Base-by-base conservation (phyloP, 2,888 invertebrate genomes). In the Rhagophthalmus giganteus region DNA sequence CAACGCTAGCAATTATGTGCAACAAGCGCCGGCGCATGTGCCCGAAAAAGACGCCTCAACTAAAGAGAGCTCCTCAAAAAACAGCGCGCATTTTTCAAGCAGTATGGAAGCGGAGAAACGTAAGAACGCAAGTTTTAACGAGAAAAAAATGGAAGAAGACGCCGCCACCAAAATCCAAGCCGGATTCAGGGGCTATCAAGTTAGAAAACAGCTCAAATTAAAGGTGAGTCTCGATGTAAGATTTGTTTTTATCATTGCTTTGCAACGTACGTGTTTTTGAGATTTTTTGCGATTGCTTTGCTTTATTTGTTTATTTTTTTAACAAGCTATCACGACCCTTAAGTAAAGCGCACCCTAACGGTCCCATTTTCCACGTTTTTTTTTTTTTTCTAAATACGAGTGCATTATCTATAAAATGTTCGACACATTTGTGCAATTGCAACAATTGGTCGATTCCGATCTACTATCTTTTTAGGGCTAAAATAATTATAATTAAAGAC, bases 111-210 rank as follows among this genome's bases (percentile, higher is more conserved):
- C 62, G 27, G 55, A 48, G 30, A 63, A 63, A 42, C 55, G 65
- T 13, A 63, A 65, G 47, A 67, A 69, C 59, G 64, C 63, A 31
- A 57, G 62, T 13, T 47, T 57, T 38, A 47, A 57, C 25, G 61
- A 58, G 33, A 64, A 65, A 42, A 68, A 65, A 54, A 68, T 69
- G 68, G 73, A 72, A 66, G 62, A 60, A 10, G 61, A 69, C 48
- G 83, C 82, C 13, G 86, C 86, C 40, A 85, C 85, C 20, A 82
- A 83, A 62, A 86, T 86, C 58, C 86, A 86, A 70, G 86, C 86
- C 10, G 83, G 85, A 34, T 82, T 86, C 32, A 77, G 86, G 52
- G 86, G 86, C 1, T 86, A 81, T 67, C 77, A 86, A 64, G 82
- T 82, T 25, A 57, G 75, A 51, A 75, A 75, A 56, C 73, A 75